Conservation (phyloP, 2,113 vertebrate species). For the Columba janthina region DNA sequence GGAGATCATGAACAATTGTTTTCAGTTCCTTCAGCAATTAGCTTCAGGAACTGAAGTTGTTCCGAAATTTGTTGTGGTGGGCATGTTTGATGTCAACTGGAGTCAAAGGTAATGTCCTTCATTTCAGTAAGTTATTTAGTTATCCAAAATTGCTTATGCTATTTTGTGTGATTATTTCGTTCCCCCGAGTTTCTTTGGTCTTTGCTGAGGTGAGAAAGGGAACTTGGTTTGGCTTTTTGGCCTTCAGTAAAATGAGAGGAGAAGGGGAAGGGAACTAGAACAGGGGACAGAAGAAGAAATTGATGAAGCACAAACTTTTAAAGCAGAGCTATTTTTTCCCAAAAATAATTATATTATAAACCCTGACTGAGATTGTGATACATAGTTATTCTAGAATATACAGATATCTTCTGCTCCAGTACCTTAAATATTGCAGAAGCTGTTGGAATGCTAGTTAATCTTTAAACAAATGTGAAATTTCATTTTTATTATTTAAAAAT, state of each 20-base stretch:
- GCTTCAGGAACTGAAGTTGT: conserved; percentile 19
- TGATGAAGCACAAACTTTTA: conserved; percentile 75
- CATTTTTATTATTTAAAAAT: conserved; percentile 77
- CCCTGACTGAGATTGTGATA: conserved; percentile 42
- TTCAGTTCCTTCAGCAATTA: conserved; percentile 2
- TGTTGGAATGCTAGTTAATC: conserved; percentile 68
- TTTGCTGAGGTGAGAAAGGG: conserved; percentile 62
- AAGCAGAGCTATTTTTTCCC: conserved; percentile 57
- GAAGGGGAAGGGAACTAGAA: neutral
- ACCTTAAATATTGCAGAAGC: conserved; percentile 50
- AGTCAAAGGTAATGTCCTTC: conserved; percentile 59
- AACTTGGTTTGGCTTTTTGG: conserved; percentile 49
- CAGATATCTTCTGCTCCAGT: conserved; percentile 47
- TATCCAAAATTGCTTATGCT: conserved; percentile 36
- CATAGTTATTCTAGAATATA: conserved; percentile 13
- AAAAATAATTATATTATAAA: conserved; percentile 18
- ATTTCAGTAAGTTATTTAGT: conserved; percentile 36
- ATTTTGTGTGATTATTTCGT: conserved; percentile 52
- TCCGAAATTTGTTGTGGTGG: neutral
- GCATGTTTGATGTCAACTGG: conserved; percentile 42
- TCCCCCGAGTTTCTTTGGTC: conserved; percentile 77
- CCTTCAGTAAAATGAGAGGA: neutral
- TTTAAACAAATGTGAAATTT: conserved; percentile 70
- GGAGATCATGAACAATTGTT: neutral
- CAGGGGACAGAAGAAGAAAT: conserved; percentile 38